A percentile compares a stretch with the other conserved stretches of the same genome.
Conservation (phyloP, 2,888 invertebrate species). For the Pyrrhia umbra region DNA sequence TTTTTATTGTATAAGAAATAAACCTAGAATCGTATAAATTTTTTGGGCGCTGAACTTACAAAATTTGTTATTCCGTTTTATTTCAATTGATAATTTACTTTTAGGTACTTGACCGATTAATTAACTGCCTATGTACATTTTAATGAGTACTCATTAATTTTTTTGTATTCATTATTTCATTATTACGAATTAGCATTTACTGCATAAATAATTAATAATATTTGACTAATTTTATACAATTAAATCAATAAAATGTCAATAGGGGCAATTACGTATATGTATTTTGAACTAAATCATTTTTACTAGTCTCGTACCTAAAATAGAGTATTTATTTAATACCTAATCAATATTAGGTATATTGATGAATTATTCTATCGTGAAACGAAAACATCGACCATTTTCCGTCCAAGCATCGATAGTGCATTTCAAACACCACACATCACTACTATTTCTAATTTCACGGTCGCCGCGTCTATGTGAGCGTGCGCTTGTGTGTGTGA, state of each 20-base stretch:
- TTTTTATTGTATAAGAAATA: slow-evolving; percentile 45
- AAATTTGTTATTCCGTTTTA: slow-evolving; percentile 70
- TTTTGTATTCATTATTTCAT: slow-evolving; percentile 3
- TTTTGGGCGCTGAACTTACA: slow-evolving; percentile 73
- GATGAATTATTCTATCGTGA: too few relatives aligned
- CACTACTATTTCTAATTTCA: slow-evolving; percentile 89
- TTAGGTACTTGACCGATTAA: slow-evolving; percentile 66
- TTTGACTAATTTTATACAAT: background rate
- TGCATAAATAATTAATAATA: background rate
- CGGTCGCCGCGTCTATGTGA: slow-evolving; percentile 80
- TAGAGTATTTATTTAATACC: too few relatives aligned
- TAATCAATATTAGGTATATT: too few relatives aligned
- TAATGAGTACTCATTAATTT: slow-evolving; percentile 30
- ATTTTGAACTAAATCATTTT: too few relatives aligned
- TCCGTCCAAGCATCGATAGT: slow-evolving; percentile 28
- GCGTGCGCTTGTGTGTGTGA: slow-evolving; percentile 84
- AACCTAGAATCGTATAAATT: slow-evolving; percentile 64
- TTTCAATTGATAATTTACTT: slow-evolving; percentile 64
- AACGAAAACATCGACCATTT: slow-evolving; percentile 23
- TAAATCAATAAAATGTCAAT: background rate
- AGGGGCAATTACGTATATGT: background rate
- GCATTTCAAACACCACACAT: slow-evolving; percentile 55
- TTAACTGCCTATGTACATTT: slow-evolving; percentile 38
- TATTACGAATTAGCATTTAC: background rate
- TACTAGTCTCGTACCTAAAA: too few relatives aligned